Conservation (phyloP, 2,113 vertebrate species). For the human region GRCh38 chr2:80460001-80460500, state of each 20-base stretch:
- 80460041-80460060: slow-evolving; percentile 32
- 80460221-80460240: slow-evolving; percentile 47
- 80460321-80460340: slow-evolving; percentile 32
- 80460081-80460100: background rate
- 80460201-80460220: slow-evolving; percentile 20
- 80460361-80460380: background rate
- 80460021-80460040: background rate
- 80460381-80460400: slow-evolving; percentile 41
- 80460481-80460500: background rate
- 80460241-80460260: slow-evolving; percentile 39
- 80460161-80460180: background rate
- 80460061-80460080: background rate
- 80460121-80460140: background rate
- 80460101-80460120: background rate
- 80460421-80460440: background rate
- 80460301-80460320: slow-evolving; percentile 69
- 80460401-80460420: slow-evolving; percentile 30
- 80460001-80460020: background rate
- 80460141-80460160: slow-evolving; percentile 26
- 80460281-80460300: slow-evolving; percentile 60
- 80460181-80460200: background rate
- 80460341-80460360: slow-evolving; percentile 40
- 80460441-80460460: slow-evolving; percentile 27
- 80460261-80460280: slow-evolving; percentile 70
- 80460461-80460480: slow-evolving; percentile 20